Evolutionary conservation across 2,113 vertebrate genomes (phyloP).

Genomic region (Dasypus novemcinctus): DNA sequence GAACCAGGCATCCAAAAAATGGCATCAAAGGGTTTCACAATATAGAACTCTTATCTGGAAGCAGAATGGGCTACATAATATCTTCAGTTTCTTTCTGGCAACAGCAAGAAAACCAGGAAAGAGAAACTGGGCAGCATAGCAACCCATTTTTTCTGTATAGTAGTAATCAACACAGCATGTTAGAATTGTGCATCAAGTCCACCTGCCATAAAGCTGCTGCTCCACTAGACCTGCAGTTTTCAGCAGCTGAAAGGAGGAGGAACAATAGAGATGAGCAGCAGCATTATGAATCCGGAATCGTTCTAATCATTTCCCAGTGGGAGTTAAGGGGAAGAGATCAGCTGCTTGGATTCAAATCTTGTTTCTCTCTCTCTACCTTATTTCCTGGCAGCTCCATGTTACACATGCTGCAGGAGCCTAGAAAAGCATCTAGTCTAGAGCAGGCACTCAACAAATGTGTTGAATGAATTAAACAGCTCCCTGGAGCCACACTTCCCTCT

Average conservation of each 20-base stretch:
- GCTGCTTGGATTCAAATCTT: neutral
- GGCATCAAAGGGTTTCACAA: constrained; percentile 2
- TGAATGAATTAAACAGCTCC: neutral
- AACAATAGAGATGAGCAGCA: neutral
- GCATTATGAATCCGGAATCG: neutral
- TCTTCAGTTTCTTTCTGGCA: constrained; percentile 11
- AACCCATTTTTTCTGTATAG: neutral
- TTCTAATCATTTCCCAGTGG: neutral
- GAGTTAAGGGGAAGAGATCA: neutral
- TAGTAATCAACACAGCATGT: neutral
- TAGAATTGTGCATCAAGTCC: neutral
- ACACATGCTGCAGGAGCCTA: neutral
- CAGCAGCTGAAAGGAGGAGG: neutral
- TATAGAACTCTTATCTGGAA: neutral
- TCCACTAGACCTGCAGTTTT: neutral
- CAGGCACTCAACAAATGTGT: neutral
- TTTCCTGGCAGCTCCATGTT: too few species aligned
- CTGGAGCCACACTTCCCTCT: constrained; percentile 17
- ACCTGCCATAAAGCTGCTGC: neutral
- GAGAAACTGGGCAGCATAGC: neutral
- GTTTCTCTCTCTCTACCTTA: neutral
- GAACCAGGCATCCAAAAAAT: neutral
- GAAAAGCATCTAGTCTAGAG: neutral
- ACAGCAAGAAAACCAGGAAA: neutral
- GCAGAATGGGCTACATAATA: neutral